phyloP scores from a whole-genome alignment of 2,113 vertebrate species.

The Epinephelus moara region DNA sequence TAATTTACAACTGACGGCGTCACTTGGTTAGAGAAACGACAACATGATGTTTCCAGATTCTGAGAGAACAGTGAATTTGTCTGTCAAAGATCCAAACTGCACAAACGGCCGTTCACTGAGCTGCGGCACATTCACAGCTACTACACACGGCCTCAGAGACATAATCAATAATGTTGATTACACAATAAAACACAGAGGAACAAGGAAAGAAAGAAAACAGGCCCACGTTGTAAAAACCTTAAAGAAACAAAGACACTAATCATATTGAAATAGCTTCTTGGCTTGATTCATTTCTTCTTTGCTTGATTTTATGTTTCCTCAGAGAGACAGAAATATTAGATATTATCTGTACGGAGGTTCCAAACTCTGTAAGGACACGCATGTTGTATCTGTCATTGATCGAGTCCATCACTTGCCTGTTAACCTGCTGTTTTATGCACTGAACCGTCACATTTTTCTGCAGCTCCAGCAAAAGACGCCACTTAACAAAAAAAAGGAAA shows the following conservation, averaged over 20 bases:
- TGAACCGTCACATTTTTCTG: constrained; percentile 24
- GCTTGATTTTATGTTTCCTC: background rate
- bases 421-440: constrained; percentile 7
- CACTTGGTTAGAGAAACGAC: background rate
- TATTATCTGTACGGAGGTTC: too few species aligned
- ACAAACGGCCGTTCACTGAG: background rate
- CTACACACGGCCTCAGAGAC: constrained; percentile 24
- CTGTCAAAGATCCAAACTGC: background rate
- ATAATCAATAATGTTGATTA: constrained; percentile 60
- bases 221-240: background rate
- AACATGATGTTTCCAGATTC: background rate
- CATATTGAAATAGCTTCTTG: background rate
- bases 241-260: constrained; percentile 14
- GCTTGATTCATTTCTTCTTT: background rate
- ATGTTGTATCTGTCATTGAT: background rate
- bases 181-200: constrained; percentile 37
- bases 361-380: background rate
- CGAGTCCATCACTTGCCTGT: background rate
- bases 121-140: constrained; percentile 5
- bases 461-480: constrained; percentile 7
- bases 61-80: background rate
- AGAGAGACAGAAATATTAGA: background rate
- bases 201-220: background rate
- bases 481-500: background rate
- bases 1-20: background rate